phyloP scores from a whole-genome alignment of 2,113 vertebrate species.

The Apaloderma vittatum region DNA sequence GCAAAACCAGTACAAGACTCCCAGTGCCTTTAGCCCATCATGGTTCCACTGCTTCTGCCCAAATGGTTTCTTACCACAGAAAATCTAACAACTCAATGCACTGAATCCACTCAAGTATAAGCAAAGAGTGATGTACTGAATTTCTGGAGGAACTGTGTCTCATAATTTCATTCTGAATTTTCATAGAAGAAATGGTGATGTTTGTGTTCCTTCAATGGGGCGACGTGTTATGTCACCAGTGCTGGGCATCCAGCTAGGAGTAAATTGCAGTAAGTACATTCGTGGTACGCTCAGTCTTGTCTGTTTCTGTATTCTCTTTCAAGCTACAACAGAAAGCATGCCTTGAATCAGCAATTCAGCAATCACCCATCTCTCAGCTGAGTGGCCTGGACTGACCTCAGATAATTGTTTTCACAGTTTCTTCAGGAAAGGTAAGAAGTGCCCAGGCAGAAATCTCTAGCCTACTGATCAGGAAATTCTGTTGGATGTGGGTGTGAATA shows the following conservation, averaged over 20 bases:
- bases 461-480: not conserved
- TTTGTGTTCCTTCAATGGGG: not conserved
- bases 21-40: not conserved
- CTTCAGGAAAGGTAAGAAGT: not conserved
- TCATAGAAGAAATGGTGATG: not conserved
- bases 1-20: not conserved
- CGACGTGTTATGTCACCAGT: not conserved
- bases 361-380: not conserved
- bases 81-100: not conserved
- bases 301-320: not conserved
- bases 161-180: not conserved
- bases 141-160: not conserved
- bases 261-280: not conserved
- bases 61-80: not conserved
- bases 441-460: not conserved
- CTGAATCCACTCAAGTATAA: not conserved
- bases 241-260: not conserved
- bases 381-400: not conserved
- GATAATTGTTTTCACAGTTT: not conserved
- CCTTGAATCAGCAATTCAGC: not conserved
- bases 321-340: not conserved
- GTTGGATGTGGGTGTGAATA: not conserved
- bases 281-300: not conserved
- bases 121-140: not conserved
- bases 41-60: not conserved